Percentiles rank a stretch among this genome's conserved stretches.
Conservation (phyloP, 2,113 vertebrate genomes). For the Ammospiza nelsoni region DNA sequence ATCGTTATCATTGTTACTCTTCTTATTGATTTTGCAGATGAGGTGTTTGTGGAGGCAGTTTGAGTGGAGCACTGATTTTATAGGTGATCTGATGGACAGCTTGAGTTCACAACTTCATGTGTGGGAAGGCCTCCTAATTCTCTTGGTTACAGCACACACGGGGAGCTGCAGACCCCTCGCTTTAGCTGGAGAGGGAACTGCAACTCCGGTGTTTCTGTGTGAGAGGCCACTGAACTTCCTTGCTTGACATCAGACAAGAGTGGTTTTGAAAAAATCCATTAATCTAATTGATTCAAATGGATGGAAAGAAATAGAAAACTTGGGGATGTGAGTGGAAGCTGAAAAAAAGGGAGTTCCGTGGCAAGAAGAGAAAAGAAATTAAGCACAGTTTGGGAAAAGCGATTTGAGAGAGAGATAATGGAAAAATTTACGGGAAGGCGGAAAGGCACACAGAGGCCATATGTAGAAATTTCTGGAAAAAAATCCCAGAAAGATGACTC, state of each 20-base stretch:
- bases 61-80: not conserved
- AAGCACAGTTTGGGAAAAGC: not conserved
- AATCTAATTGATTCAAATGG: not conserved
- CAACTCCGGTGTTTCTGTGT: not conserved
- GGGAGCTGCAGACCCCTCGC: not conserved
- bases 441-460: not conserved
- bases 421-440: not conserved
- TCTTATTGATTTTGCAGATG: not conserved
- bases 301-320: not conserved
- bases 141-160: accelerated
- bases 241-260: not conserved
- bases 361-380: not conserved
- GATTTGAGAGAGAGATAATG: not conserved
- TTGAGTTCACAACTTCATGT: not conserved
- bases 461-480: not conserved
- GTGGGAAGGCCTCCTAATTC: not conserved
- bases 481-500: not conserved
- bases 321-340: not conserved
- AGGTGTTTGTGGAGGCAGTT: not conserved
- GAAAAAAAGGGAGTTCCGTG: not conserved
- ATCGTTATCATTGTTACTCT: not conserved
- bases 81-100: not conserved
- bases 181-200: not conserved
- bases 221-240: not conserved
- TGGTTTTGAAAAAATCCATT: not conserved